A percentile compares a stretch with the other conserved stretches of the same genome.
phyloP scores from a whole-genome alignment of 1,140 invertebrate genomes.

The Drosophila willistoni region DNA sequence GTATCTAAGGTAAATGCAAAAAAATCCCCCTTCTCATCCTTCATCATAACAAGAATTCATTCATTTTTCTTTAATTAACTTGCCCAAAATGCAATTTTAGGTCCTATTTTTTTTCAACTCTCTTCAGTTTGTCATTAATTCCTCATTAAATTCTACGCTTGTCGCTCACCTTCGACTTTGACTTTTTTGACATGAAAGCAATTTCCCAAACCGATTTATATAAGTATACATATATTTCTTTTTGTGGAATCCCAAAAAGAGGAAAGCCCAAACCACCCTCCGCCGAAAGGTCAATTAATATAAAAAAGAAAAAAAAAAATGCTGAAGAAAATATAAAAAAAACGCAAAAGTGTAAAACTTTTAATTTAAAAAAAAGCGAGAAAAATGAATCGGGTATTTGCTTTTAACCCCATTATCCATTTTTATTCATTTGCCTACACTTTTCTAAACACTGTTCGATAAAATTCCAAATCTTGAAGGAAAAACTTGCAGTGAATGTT shows the following conservation, averaged over 20 bases:
- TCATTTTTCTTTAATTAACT: slow-evolving; percentile 12
- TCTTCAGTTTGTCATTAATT: neutral
- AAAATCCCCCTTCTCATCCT: neutral
- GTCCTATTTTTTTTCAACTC: neutral
- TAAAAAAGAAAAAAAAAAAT: neutral
- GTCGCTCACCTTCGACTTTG: neutral
- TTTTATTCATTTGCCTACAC: neutral
- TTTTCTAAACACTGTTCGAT: neutral
- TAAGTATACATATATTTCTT: neutral
- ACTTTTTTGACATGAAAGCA: slow-evolving; percentile 11
- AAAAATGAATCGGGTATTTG: slow-evolving; percentile 21
- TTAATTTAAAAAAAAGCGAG: slow-evolving; percentile 28
- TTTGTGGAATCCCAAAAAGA: neutral
- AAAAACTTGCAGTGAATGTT: no score
- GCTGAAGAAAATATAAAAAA: slow-evolving; percentile 22
- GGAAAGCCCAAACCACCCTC: slow-evolving; percentile 1
- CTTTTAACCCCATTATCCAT: neutral
- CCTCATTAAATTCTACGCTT: slow-evolving; percentile 7
- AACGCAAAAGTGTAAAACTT: slow-evolving; percentile 19
- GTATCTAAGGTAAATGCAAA: slow-evolving; percentile 3
- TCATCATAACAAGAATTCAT: slow-evolving; percentile 1
- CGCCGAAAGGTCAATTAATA: slow-evolving; percentile 52
- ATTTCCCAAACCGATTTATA: slow-evolving; percentile 28
- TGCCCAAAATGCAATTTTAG: neutral
- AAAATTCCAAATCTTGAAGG: no score